Percentiles rank a stretch among this genome's conserved stretches.
Evolutionary conservation across 2,888 invertebrate species (phyloP).

Genomic region (Nudaria mundana): DNA sequence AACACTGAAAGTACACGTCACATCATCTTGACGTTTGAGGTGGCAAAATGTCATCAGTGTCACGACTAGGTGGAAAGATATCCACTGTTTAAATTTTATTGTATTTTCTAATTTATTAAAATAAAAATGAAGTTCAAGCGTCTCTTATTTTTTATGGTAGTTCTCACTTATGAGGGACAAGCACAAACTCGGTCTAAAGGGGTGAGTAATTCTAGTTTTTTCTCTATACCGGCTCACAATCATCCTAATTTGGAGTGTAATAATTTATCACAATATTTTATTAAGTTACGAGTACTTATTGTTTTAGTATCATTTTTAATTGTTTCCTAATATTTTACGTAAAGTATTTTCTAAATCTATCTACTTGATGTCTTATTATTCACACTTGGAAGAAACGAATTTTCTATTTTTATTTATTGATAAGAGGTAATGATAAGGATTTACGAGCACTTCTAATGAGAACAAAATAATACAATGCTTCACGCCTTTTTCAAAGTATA

Average conservation of each 20-base stretch:
- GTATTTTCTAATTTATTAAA: not conserved
- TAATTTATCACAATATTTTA: not conserved
- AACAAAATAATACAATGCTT: too few relatives aligned
- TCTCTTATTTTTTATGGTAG: slow-evolving; percentile 57
- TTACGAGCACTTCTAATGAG: too few relatives aligned
- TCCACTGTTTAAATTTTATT: not conserved
- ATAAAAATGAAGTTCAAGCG: slow-evolving; percentile 62
- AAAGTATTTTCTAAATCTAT: too few relatives aligned
- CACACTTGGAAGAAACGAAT: too few relatives aligned
- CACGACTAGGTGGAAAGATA: too few relatives aligned
- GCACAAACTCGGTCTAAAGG: slow-evolving; percentile 67
- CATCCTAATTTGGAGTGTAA: not conserved
- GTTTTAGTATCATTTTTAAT: too few relatives aligned
- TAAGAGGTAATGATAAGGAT: too few relatives aligned
- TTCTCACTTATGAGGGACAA: slow-evolving; percentile 62
- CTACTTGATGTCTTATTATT: too few relatives aligned
- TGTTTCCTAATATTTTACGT: too few relatives aligned
- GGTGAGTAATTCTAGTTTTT: slow-evolving; percentile 42
- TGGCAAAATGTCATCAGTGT: slow-evolving; percentile 27
- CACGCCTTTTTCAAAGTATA: too few relatives aligned
- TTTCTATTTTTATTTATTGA: too few relatives aligned
- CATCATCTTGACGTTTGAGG: slow-evolving; percentile 25
- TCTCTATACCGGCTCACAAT: slow-evolving; percentile 32
- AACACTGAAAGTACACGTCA: slow-evolving; percentile 32
- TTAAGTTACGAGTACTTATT: not conserved